phyloP scores from a whole-genome alignment of 2,113 vertebrate genomes.

The Hassar affinis region DNA sequence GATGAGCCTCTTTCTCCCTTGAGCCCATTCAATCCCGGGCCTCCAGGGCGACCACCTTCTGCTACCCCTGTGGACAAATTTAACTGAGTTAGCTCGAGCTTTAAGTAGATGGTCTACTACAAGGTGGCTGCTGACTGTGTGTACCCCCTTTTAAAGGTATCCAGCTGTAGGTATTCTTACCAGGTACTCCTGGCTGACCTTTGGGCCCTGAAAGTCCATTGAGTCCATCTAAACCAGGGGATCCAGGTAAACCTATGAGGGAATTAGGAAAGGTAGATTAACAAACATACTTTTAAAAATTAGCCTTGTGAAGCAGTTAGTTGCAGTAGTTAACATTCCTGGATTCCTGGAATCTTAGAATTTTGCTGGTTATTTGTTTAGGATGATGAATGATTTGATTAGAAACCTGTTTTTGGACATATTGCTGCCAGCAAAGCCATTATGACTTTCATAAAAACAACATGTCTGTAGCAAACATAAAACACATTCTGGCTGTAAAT shows the following conservation, averaged over 20 bases:
- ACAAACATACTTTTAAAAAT: neutral
- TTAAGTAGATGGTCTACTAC: neutral
- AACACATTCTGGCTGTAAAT: neutral
- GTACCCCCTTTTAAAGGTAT: neutral
- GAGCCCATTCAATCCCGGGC: constrained; percentile 76
- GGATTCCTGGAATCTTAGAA: neutral
- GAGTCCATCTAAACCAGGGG: constrained; percentile 84
- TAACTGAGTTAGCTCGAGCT: neutral
- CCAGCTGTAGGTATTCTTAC: constrained; percentile 60
- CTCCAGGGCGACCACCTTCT: constrained; percentile 72
- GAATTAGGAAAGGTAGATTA: neutral
- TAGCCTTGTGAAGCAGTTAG: neutral
- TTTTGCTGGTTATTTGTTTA: neutral
- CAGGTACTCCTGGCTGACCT: constrained; percentile 84
- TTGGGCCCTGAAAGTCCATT: constrained; percentile 90
- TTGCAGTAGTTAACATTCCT: neutral
- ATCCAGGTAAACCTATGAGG: constrained; percentile 78
- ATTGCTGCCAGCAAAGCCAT: neutral
- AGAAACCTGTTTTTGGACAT: neutral
- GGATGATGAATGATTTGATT: neutral
- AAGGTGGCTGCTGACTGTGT: neutral
- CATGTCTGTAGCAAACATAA: neutral
- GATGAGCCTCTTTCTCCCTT: constrained; percentile 86
- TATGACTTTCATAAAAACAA: neutral
- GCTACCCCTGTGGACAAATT: constrained; percentile 60